Percentiles rank a stretch among this genome's conserved stretches.
These are phyloP conservation scores for Acomys russatus DNA, from an alignment of 2,797 vertebrate species.

Conservation along the genomic window DNA sequence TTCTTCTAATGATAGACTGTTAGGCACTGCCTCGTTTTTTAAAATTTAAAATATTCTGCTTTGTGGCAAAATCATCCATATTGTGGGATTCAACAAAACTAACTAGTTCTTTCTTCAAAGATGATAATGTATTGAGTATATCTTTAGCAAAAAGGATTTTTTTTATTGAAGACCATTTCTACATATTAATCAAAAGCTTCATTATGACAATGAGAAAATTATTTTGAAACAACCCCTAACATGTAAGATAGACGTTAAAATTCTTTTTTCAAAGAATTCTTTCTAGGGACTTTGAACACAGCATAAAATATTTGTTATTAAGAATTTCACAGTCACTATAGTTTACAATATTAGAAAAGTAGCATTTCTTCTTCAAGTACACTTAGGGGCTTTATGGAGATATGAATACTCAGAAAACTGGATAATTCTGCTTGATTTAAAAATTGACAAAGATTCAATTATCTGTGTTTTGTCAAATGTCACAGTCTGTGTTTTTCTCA, in stretches of 20 bases:
- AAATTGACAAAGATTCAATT: constrained; percentile 37
- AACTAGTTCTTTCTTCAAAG: neutral
- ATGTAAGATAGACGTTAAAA: neutral
- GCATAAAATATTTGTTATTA: neutral
- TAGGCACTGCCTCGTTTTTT: neutral
- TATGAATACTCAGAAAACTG: constrained; percentile 14
- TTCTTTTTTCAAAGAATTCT: neutral
- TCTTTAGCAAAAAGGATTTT: neutral
- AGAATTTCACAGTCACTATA: neutral
- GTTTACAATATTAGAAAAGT: neutral
- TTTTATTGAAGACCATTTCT: neutral
- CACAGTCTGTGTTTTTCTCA: constrained; percentile 58
- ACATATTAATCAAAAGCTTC: neutral
- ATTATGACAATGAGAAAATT: neutral
- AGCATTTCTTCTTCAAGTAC: neutral
- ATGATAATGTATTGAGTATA: neutral
- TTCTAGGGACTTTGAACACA: neutral
- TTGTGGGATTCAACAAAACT: neutral
- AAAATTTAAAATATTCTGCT: neutral
- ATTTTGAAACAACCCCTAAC: neutral
- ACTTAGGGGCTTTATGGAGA: neutral
- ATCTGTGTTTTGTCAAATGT: constrained; percentile 46
- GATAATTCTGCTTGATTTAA: constrained; percentile 40
- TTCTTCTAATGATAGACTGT: neutral
- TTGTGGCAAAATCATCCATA: neutral